A percentile compares a stretch with the other conserved stretches of the same genome.
Evolutionary conservation across 1,140 invertebrate genomes (phyloP).

Genomic region (Dendroctonus valens): DNA sequence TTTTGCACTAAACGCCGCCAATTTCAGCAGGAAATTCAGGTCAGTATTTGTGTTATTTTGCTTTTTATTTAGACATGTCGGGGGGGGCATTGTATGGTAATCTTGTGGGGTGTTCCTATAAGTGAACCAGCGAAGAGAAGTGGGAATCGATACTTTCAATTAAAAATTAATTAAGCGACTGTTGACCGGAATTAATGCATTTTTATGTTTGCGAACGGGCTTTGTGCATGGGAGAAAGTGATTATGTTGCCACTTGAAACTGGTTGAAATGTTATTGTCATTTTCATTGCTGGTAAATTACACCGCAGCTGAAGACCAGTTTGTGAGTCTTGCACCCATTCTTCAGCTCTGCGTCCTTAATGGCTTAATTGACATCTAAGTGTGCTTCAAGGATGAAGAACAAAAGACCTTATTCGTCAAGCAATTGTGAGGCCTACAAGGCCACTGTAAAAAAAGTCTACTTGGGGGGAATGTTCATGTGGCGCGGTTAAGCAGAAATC

Average conservation of each 20-base stretch:
- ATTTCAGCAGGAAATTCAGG: constrained; percentile 5
- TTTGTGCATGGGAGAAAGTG: background rate
- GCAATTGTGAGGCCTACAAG: no score
- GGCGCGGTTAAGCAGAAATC: no score
- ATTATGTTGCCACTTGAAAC: background rate
- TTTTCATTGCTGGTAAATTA: background rate
- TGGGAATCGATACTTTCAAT: constrained; percentile 8
- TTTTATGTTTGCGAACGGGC: background rate
- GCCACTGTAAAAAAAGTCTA: no score
- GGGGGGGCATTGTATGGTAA: constrained; percentile 9
- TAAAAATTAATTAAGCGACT: background rate
- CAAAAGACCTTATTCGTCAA: no score
- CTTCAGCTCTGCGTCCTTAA: background rate
- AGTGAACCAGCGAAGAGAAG: background rate
- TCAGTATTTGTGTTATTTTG: constrained; percentile 4
- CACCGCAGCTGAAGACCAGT: background rate
- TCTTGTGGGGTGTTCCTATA: background rate
- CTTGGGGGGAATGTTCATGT: no score
- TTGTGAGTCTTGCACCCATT: background rate
- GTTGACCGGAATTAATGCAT: no score
- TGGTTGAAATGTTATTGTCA: background rate
- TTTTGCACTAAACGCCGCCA: background rate
- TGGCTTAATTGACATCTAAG: background rate
- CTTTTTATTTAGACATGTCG: constrained; percentile 1
- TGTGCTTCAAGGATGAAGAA: no score